Conservation (phyloP, 1,140 invertebrate genomes). For the Drosophila nikananu region DNA sequence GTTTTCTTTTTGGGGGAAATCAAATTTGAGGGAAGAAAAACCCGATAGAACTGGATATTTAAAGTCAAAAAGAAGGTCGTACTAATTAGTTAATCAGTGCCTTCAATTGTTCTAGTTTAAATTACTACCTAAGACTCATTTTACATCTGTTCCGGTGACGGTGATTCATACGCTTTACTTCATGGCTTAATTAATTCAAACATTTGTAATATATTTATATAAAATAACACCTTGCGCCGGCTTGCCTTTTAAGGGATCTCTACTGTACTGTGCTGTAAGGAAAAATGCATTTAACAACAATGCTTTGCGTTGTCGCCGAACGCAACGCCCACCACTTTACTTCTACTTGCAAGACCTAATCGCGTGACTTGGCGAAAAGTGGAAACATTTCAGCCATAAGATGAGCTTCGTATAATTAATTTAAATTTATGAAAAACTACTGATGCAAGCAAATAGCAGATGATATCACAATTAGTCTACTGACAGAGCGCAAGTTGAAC, state of each 20-base stretch:
- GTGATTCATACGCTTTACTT: slow-evolving; percentile 22
- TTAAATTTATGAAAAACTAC: slow-evolving; percentile 65
- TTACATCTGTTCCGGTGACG: slow-evolving; percentile 30
- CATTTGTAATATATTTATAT: slow-evolving; percentile 3
- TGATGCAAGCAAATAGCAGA: slow-evolving; percentile 26
- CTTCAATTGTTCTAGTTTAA: not conserved
- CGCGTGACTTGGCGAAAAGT: slow-evolving; percentile 38
- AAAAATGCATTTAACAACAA: slow-evolving; percentile 50
- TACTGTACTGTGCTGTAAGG: slow-evolving; percentile 29
- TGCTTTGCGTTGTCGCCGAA: not conserved
- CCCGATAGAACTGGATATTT: slow-evolving; percentile 25
- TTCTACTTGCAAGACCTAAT: slow-evolving; percentile 16
- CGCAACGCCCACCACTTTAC: slow-evolving; percentile 52
- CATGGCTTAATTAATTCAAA: slow-evolving; percentile 22
- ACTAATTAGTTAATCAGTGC: not conserved
- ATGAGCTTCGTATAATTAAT: slow-evolving; percentile 68
- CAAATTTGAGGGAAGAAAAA: not conserved
- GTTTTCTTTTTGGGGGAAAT: slow-evolving; percentile 5
- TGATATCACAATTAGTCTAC: slow-evolving; percentile 74
- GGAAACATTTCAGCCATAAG: slow-evolving; percentile 21
- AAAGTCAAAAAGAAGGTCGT: slow-evolving; percentile 2
- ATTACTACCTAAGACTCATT: slow-evolving; percentile 14
- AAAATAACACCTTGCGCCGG: slow-evolving; percentile 11
- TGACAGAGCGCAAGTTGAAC: slow-evolving; percentile 30
- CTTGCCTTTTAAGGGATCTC: not conserved